Conservation (phyloP, 2,113 vertebrate genomes). For the Colossoma macropomum region DNA sequence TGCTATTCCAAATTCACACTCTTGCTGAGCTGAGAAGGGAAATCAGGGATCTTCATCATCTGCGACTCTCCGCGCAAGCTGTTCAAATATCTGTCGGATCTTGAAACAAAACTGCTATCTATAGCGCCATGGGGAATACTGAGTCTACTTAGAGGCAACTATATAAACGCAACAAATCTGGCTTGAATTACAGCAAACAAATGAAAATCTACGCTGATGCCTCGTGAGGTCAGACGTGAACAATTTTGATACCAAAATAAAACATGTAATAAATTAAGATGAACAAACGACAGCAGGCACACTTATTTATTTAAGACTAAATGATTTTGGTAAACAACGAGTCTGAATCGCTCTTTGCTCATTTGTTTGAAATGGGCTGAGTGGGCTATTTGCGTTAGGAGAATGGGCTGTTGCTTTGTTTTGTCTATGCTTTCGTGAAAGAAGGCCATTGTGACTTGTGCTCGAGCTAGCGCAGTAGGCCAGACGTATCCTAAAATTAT, state of each 20-base stretch:
- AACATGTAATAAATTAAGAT: background rate
- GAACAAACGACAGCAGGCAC: slow-evolving; percentile 3
- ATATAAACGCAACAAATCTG: slow-evolving; percentile 7
- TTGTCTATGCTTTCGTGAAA: background rate
- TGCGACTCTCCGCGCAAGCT: background rate
- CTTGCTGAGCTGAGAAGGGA: background rate
- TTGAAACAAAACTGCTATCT: background rate
- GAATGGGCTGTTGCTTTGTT: slow-evolving; percentile 1
- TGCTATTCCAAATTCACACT: background rate
- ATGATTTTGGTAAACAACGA: background rate
- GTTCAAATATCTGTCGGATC: slow-evolving; percentile 3
- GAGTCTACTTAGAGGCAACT: background rate
- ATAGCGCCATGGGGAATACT: background rate
- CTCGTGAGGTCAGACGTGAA: slow-evolving; percentile 13
- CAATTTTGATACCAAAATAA: background rate
- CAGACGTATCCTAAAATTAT: slow-evolving; percentile 1
- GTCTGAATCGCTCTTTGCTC: slow-evolving; percentile 5
- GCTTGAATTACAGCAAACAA: slow-evolving; percentile 14
- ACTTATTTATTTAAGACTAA: slow-evolving; percentile 17
- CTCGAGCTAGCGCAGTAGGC: background rate
- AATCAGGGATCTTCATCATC: slow-evolving; percentile 7
- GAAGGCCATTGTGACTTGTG: background rate
- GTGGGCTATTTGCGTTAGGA: background rate
- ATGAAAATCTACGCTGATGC: slow-evolving; percentile 9
- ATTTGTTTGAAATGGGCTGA: slow-evolving; percentile 22